Conservation (phyloP, 2,797 vertebrate genomes). For the Amphiprion clarkii region DNA sequence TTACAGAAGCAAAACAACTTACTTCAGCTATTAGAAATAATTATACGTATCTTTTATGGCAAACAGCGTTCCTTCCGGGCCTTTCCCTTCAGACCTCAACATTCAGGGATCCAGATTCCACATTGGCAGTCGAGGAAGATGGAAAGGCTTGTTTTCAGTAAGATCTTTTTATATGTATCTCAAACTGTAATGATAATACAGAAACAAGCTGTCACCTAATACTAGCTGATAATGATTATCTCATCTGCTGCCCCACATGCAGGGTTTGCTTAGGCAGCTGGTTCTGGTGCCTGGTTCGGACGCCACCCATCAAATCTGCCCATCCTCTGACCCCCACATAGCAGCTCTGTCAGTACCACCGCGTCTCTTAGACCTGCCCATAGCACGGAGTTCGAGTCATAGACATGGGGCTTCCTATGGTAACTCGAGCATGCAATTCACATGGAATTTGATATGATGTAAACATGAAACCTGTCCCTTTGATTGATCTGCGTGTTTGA, state of each 20-base stretch:
- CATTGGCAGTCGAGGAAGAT: constrained; percentile 89
- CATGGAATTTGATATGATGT: constrained; percentile 5
- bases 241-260: constrained; percentile 20
- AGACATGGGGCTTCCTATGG: constrained; percentile 84
- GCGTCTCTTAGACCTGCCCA: constrained; percentile 80
- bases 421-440: constrained; percentile 71
- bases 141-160: constrained; percentile 92
- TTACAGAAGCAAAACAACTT: constrained; percentile 51
- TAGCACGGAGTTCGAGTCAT: constrained; percentile 68
- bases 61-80: constrained; percentile 84
- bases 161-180: constrained; percentile 43
- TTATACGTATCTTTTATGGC: constrained; percentile 49
- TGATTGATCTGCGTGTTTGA: constrained; percentile 20
- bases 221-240: background rate
- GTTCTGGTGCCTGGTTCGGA: constrained; percentile 93
- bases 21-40: constrained; percentile 52
- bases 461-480: background rate
- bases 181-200: background rate
- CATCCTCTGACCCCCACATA: constrained; percentile 81
- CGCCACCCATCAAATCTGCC: constrained; percentile 88
- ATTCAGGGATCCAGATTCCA: constrained; percentile 89
- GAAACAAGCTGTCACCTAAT: background rate
- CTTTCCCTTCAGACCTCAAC: constrained; percentile 88
- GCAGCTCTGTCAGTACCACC: constrained; percentile 87
- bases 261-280: constrained; percentile 95